Evolutionary conservation across 2,113 vertebrate species (phyloP), one percentile per base, ranked within the genome.

Genomic region (Zosterops hypoxanthus): DNA sequence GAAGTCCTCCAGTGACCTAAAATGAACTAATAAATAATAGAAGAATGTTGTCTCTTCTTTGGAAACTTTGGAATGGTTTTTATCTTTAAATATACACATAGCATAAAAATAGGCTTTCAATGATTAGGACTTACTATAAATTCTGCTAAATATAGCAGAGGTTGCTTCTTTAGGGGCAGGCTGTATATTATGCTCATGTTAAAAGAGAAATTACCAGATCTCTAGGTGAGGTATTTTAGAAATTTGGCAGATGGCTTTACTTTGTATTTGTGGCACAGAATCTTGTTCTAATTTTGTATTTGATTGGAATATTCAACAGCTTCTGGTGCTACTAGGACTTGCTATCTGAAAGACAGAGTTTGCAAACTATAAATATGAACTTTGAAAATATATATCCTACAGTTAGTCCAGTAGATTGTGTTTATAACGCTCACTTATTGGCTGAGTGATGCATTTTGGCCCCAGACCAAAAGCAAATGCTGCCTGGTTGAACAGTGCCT

Each of bases 231-330:
- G 63, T 94, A 97, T 83, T 89, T 90, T 93, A 95, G 73, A 73
- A 95, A 98, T 97, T 97, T 98, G 97, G 96, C 98, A 98, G 96
- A 98, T 98, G 97, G 97, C 83, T 98, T 97, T 97, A 95, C 98
- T 98, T 98, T 98, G 95, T 97, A 94, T 97, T 97, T 96, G 97
- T 96, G 90, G 96, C 94, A 95, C 80, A 90, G 96, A 97, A 92
- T 93, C 81, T 66, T 97, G 96, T 93, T 95, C 83, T 95, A 96
- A 97, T 97, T 97, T 97, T 97, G 87, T 93, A 92, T 97, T 96
- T 90, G 94, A 96, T 91, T 97, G 95, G 97, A 96, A 97, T 97
- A 96, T 96, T 96, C 96, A 95, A 95, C 96, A 94, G 93, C 86
- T 97, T 97, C 97, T 94, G 91, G 89, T 91, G 97, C 97, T 96